Evolutionary conservation across 2,888 invertebrate species (phyloP), one percentile per base, ranked within the genome.

Genomic region (Heliconius ethilla): DNA sequence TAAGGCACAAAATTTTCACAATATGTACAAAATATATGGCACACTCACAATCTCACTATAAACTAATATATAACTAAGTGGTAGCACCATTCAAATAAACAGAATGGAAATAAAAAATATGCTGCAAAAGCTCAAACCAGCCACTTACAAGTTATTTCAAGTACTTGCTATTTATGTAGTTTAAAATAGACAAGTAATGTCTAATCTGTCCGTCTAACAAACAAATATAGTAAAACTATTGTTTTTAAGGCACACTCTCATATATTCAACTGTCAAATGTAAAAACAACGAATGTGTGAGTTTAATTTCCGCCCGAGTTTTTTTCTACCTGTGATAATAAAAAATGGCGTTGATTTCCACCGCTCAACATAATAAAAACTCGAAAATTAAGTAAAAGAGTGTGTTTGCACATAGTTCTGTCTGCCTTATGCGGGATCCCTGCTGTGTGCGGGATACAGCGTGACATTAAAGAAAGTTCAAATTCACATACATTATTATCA

Each of bases 401-500:
- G 22, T 55, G 22, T 7, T 22, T 55, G 18, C 45, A 33, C 33
- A 33, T 9, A 22, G 22, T 55, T 55, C 55, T 22, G 2, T 55
- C 55, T 55, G 55, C 22, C 15, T 2, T 55, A 22, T 22, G 22
- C 15, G 1, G 5, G 45, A 15, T 13, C 40, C 13, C 13, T 40
- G 40, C 40, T 13, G 13, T 40, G 4, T 40, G 40, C 40, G 40
- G 40, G 13, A 15, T 45, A 45, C 45, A 45, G 45, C 15, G 45
- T 45, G 22, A 55, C 0, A 55, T 22, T 55, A 55, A 55, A 55
- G 2, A 22, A 55, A 55, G 22, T 55, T 51, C 22, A 55, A 22
- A 55, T 66, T 51, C 51, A 78, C 25, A n/a, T 75, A 75, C 66
- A 81, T 70, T n/a, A 77, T 70, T 77, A 82, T 89, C 89, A 90